Evolutionary conservation across 2,113 vertebrate genomes (phyloP).

Genomic region (Nematolebias whitei): DNA sequence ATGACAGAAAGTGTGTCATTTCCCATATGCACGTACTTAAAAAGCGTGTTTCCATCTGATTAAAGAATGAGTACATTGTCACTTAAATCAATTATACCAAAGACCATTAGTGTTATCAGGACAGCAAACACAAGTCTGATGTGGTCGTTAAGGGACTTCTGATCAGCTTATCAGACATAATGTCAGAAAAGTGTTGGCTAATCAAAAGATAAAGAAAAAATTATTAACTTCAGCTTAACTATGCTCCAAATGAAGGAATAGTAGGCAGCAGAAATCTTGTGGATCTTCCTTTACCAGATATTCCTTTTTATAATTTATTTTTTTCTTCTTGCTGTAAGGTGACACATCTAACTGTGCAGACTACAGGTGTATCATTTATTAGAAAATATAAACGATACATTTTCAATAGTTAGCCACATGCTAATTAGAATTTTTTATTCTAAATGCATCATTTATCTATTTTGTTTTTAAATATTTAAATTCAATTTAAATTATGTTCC

Average conservation of each 20-base stretch:
- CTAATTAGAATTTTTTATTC: no score
- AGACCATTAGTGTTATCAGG: conserved; percentile 64
- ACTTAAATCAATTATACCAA: conserved; percentile 68
- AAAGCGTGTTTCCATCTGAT: neutral
- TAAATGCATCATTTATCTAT: no score
- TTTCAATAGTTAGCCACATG: no score
- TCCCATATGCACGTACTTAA: no score
- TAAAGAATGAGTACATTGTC: conserved; percentile 19
- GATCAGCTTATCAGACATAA: conserved; percentile 53
- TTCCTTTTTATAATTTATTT: no score
- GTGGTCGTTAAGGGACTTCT: conserved; percentile 34
- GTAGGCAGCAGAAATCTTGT: neutral
- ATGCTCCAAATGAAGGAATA: neutral
- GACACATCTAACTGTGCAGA: no score
- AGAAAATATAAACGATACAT: no score
- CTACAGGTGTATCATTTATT: no score
- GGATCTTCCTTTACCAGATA: neutral
- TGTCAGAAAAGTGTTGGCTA: conserved; percentile 38
- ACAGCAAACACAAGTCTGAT: conserved; percentile 52
- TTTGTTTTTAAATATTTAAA: no score
- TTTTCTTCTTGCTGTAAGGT: no score
- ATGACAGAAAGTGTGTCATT: no score
- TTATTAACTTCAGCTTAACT: conserved; percentile 7
- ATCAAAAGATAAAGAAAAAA: conserved; percentile 48
- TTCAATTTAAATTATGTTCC: no score